Evolutionary conservation across 2,888 invertebrate species (phyloP).

Genomic region (Mesorhabditis belari): DNA sequence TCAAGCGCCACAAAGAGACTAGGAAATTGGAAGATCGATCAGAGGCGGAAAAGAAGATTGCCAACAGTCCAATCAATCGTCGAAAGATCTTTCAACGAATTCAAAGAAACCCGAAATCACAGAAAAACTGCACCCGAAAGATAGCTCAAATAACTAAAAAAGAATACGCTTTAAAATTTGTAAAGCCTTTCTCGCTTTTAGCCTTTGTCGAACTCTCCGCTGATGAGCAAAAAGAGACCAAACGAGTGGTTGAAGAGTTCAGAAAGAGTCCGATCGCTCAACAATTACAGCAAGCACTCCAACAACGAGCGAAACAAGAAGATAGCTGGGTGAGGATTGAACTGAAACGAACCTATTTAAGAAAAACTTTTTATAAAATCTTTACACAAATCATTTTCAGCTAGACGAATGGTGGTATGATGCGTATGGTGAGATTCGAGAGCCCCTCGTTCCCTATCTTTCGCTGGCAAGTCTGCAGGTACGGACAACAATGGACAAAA

Average conservation of each 20-base stretch:
- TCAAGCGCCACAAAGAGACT: no score
- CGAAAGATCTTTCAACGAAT: no score
- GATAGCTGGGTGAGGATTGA: conserved; percentile 28
- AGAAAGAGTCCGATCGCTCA: conserved; percentile 15
- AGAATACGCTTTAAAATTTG: neutral
- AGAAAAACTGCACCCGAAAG: no score
- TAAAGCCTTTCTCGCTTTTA: conserved; percentile 8
- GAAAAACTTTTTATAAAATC: neutral
- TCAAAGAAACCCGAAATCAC: no score
- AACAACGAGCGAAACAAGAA: conserved; percentile 16
- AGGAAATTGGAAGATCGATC: no score
- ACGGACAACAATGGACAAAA: neutral
- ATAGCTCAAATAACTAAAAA: no score
- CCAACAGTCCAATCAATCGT: no score
- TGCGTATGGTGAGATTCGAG: conserved; percentile 30
- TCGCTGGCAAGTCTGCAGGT: conserved; percentile 15
- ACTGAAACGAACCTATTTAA: neutral
- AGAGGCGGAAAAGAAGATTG: no score
- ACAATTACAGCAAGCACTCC: conserved; percentile 23
- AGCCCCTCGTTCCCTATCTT: conserved; percentile 24
- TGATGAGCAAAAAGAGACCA: conserved; percentile 13
- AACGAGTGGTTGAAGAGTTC: conserved; percentile 22
- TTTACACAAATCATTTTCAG: conserved; percentile 14
- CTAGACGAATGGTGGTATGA: conserved; percentile 44
- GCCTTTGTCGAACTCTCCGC: conserved; percentile 19